Percentiles rank a stretch among this genome's conserved stretches.
phyloP scores from a whole-genome alignment of 2,888 invertebrate genomes.

The Agriopis aurantiaria region DNA sequence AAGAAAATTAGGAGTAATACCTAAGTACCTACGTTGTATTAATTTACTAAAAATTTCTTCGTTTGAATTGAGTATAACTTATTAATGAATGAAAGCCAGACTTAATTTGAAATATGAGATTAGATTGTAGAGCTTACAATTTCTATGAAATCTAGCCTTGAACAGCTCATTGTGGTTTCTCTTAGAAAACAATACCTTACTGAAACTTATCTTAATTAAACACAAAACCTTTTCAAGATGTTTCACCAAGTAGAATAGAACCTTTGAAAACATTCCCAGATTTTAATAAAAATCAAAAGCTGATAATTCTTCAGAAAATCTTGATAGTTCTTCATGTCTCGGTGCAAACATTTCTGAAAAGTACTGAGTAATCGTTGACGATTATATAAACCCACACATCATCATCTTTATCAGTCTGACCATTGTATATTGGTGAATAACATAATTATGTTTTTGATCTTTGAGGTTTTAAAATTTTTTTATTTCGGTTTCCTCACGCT shows the following conservation, averaged over 20 bases:
- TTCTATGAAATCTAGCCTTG: not conserved
- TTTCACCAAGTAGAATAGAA: not conserved
- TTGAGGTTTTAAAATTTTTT: too few species aligned
- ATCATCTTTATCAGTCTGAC: too few species aligned
- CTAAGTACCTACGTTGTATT: not conserved
- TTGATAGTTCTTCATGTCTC: too few species aligned
- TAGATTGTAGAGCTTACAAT: not conserved
- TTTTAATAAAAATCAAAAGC: too few species aligned
- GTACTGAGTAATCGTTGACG: too few species aligned
- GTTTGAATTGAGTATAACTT: not conserved
- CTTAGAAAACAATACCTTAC: conserved; percentile 3
- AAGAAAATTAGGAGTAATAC: not conserved
- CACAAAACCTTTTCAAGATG: not conserved
- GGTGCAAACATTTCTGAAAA: too few species aligned
- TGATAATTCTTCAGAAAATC: too few species aligned
- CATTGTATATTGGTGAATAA: too few species aligned
- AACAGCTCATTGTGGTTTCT: conserved; percentile 1
- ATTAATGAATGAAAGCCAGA: conserved; percentile 1
- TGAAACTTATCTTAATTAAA: conserved; percentile 1
- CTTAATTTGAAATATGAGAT: conserved; percentile 3
- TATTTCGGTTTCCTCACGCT: too few species aligned
- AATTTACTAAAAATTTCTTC: not conserved
- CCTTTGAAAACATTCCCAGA: not conserved
- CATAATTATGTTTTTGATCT: too few species aligned
- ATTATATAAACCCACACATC: too few species aligned